These are phyloP conservation scores for Peromyscus maniculatus DNA, from an alignment of 2,113 vertebrate genomes.

Conservation along the genomic window DNA sequence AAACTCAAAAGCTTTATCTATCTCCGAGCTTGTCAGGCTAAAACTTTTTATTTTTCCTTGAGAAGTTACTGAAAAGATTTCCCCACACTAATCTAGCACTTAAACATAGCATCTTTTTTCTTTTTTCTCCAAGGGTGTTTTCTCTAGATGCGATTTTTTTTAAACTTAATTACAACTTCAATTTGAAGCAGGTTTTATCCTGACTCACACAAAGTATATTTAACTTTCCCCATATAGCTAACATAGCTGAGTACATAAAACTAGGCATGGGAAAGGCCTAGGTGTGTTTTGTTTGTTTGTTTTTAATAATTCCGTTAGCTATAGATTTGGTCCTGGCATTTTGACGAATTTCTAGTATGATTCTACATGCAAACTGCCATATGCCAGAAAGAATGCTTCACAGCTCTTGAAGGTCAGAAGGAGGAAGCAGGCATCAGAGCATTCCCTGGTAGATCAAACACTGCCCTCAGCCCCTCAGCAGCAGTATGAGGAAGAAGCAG, in stretches of 20 bases:
- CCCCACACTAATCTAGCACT: neutral
- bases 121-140: neutral
- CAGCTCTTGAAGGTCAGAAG: neutral
- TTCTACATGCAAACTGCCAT: neutral
- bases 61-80: neutral
- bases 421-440: neutral
- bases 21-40: neutral
- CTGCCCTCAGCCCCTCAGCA: neutral
- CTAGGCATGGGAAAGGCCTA: slow-evolving; percentile 29
- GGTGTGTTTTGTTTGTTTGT: neutral
- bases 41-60: neutral
- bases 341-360: neutral
- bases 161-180: neutral
- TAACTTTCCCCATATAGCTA: slow-evolving; percentile 6
- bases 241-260: slow-evolving; percentile 30
- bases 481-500: slow-evolving; percentile 21
- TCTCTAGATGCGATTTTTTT: neutral
- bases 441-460: neutral
- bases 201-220: neutral
- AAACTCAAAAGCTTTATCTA: neutral
- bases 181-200: neutral
- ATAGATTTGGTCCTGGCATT: neutral
- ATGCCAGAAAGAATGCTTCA: too few species aligned
- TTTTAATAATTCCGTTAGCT: neutral
- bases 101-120: neutral